Evolutionary conservation across 35 echinoderm and acorn worm genomes (phyloP).

Genomic region (Ophioderma brevispina): DNA sequence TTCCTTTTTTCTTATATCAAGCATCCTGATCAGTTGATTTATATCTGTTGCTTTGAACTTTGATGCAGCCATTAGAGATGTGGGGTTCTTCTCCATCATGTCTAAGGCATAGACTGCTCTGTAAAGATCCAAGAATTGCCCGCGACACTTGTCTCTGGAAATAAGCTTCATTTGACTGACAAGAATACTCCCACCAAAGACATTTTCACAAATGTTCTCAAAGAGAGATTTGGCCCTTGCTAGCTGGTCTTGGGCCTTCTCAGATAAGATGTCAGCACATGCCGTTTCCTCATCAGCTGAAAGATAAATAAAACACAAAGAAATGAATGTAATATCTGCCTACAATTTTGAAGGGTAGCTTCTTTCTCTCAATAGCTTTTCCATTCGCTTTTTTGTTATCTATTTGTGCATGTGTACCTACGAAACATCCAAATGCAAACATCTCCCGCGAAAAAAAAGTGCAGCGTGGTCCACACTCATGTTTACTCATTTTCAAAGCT

Average conservation of each 20-base stretch:
- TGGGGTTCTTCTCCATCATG: too few relatives aligned
- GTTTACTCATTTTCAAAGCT: too few relatives aligned
- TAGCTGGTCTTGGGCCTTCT: neutral
- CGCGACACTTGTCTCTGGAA: neutral
- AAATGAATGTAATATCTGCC: too few relatives aligned
- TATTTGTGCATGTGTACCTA: too few relatives aligned
- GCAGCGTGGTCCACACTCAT: too few relatives aligned
- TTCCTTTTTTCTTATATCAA: neutral
- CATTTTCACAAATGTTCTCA: neutral
- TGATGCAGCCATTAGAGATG: too few relatives aligned
- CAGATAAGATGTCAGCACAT: neutral
- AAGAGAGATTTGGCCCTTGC: neutral
- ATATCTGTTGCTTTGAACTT: neutral
- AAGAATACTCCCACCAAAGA: neutral
- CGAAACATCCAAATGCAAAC: too few relatives aligned
- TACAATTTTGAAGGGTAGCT: too few relatives aligned
- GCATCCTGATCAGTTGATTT: neutral
- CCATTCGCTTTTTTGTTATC: too few relatives aligned
- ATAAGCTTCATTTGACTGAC: neutral
- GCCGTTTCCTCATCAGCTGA: neutral
- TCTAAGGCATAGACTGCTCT: too few relatives aligned
- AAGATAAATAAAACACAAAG: neutral
- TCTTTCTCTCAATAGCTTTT: too few relatives aligned
- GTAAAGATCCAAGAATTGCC: neutral
- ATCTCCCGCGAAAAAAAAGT: too few relatives aligned